Conservation (phyloP, 2,113 vertebrate genomes). For the Psophia crepitans region DNA sequence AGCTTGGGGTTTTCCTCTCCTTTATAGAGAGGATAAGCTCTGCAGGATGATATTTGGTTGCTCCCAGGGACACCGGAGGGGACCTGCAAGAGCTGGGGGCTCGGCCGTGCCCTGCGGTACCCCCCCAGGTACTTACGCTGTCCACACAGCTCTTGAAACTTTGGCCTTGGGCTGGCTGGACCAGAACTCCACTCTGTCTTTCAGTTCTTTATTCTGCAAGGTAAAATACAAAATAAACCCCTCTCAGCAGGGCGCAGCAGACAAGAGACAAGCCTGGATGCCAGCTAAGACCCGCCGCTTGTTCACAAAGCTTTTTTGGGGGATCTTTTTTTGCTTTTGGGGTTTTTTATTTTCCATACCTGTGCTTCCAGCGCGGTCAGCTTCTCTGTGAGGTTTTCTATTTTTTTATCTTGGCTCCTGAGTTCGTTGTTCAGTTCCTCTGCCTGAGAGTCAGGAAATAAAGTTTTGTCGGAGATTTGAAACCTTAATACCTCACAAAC, state of each 20-base stretch:
- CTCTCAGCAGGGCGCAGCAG: rapidly evolving
- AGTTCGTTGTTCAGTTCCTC: constrained; percentile 68
- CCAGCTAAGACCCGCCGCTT: neutral
- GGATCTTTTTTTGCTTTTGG: too few relatives aligned
- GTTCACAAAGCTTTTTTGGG: neutral
- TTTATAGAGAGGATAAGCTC: rapidly evolving
- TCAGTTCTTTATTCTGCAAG: constrained; percentile 74
- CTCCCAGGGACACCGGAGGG: neutral
- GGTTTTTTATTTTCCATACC: constrained; percentile 1
- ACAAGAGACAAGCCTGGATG: neutral
- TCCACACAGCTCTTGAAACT: constrained; percentile 36
- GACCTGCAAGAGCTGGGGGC: neutral
- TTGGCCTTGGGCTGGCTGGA: neutral
- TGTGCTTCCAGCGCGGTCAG: constrained; percentile 57
- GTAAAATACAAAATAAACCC: neutral
- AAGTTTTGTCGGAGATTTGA: neutral
- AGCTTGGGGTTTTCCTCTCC: neutral
- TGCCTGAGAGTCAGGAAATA: constrained; percentile 46
- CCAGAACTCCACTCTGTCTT: constrained; percentile 53
- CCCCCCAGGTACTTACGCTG: constrained; percentile 27
- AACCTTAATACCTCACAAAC: neutral
- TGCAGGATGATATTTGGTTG: too few relatives aligned
- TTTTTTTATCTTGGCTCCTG: constrained; percentile 68
- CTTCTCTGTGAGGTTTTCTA: constrained; percentile 67
- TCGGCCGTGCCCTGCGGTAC: rapidly evolving